These are phyloP conservation scores for Oligia latruncula DNA, from an alignment of 2,888 invertebrate genomes.

Conservation along the genomic window DNA sequence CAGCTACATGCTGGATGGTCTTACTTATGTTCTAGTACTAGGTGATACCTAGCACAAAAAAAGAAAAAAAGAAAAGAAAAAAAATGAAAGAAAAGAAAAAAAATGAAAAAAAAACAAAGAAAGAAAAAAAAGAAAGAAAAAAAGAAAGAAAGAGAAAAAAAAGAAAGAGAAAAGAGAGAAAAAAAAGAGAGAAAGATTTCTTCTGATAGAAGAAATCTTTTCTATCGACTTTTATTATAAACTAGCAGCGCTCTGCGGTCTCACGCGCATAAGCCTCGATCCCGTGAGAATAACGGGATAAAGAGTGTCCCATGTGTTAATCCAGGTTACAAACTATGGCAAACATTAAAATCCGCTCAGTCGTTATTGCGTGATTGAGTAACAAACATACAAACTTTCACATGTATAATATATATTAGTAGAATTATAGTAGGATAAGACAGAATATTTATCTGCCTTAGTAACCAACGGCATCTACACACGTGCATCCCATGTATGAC, in stretches of 20 bases:
- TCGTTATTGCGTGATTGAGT: background rate
- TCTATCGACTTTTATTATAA: background rate
- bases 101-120: too few relatives aligned
- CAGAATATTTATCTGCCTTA: conserved; percentile 17
- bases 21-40: background rate
- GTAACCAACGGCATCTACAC: conserved; percentile 32
- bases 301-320: too few relatives aligned
- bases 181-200: too few relatives aligned
- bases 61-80: too few relatives aligned
- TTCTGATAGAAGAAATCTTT: background rate
- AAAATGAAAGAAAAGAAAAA: too few relatives aligned
- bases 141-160: too few relatives aligned
- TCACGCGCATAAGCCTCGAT: background rate
- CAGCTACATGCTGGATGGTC: background rate
- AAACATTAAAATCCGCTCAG: too few relatives aligned
- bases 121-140: too few relatives aligned
- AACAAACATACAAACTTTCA: background rate
- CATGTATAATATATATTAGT: background rate
- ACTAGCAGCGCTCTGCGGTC: background rate
- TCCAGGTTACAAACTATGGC: too few relatives aligned
- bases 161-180: too few relatives aligned
- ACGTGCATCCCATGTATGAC: conserved; percentile 35
- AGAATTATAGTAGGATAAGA: background rate
- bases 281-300: too few relatives aligned
- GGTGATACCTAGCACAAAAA: background rate